These are phyloP conservation scores for Centropristis striata DNA, from an alignment of 2,113 vertebrate species.

Conservation along the genomic window DNA sequence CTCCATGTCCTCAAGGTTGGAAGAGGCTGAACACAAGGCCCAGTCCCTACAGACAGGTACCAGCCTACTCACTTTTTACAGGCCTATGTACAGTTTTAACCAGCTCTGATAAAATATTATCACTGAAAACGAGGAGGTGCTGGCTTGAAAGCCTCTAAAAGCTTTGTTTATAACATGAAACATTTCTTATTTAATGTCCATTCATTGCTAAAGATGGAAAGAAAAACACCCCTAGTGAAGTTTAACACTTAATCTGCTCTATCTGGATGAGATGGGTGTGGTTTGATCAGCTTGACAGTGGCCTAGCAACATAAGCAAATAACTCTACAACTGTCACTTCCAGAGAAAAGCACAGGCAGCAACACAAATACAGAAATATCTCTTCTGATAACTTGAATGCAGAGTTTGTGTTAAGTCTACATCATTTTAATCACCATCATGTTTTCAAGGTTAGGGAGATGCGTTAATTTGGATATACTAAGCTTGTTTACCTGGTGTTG, in stretches of 20 bases:
- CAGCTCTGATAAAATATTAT: conserved; percentile 25
- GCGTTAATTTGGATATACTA: too few relatives aligned
- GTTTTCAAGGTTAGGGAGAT: too few relatives aligned
- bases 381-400: neutral
- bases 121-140: neutral
- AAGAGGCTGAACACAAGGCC: conserved; percentile 95
- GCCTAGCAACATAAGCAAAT: conserved; percentile 15
- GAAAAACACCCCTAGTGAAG: neutral
- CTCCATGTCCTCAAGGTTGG: conserved; percentile 94
- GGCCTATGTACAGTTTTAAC: conserved; percentile 8
- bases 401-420: too few relatives aligned
- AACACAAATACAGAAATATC: neutral
- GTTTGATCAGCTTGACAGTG: conserved; percentile 24
- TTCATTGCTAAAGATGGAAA: neutral
- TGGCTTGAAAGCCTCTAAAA: conserved; percentile 1
- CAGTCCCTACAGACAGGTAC: conserved; percentile 97
- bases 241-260: conserved; percentile 29
- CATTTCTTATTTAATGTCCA: conserved; percentile 6
- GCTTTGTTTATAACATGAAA: neutral
- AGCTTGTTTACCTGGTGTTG: too few relatives aligned
- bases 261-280: conserved; percentile 33
- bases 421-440: too few relatives aligned
- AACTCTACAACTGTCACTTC: neutral
- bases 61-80: conserved; percentile 3
- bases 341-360: neutral